Percentiles rank a stretch among this genome's conserved stretches.
Evolutionary conservation across 2,888 invertebrate species (phyloP).

Genomic region (Helobdella robusta): DNA sequence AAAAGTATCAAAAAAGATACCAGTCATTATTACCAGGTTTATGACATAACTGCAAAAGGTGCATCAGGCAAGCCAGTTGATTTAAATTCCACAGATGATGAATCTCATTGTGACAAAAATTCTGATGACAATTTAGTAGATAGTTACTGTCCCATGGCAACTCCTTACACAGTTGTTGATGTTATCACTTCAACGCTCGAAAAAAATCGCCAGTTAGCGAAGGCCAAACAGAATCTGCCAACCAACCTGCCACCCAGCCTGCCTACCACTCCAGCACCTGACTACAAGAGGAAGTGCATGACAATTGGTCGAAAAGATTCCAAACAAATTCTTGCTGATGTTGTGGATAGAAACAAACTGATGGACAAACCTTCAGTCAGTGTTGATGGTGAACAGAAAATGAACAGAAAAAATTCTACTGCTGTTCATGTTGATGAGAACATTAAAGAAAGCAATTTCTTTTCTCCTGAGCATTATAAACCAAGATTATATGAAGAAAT

Average conservation of each 20-base stretch:
- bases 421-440: not conserved
- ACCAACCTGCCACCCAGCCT: not conserved
- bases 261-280: not conserved
- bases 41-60: constrained; percentile 27
- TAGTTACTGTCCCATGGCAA: constrained; percentile 18
- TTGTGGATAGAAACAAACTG: too few relatives aligned
- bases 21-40: constrained; percentile 23
- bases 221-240: too few relatives aligned
- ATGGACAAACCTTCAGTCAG: too few relatives aligned
- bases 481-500: constrained; percentile 22
- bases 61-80: constrained; percentile 23
- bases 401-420: not conserved
- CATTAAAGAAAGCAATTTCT: not conserved
- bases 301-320: not conserved
- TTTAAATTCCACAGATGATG: not conserved
- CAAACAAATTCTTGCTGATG: constrained; percentile 4
- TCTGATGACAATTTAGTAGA: not conserved
- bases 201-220: not conserved
- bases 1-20: not conserved
- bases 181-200: constrained; percentile 20
- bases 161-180: constrained; percentile 29
- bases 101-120: not conserved
- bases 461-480: not conserved
- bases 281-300: not conserved
- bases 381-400: too few relatives aligned